These are phyloP conservation scores for Gavialis gangeticus DNA, from an alignment of 2,113 vertebrate genomes.

Conservation along the genomic window DNA sequence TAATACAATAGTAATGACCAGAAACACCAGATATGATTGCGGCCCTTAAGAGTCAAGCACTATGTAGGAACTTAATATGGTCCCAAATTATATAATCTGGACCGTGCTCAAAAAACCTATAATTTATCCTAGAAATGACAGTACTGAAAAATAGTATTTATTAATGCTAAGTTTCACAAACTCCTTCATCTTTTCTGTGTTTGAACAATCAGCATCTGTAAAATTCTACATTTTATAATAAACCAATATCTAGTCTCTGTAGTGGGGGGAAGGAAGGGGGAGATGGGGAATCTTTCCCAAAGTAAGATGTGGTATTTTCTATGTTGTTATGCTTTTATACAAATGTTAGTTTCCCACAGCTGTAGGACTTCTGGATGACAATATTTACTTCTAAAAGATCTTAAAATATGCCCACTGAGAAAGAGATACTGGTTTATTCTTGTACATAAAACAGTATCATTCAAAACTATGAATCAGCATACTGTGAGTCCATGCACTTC, in stretches of 20 bases:
- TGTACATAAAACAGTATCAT: slow-evolving; percentile 38
- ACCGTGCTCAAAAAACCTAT: neutral
- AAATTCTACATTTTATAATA: neutral
- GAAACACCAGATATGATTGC: neutral
- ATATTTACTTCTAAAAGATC: neutral
- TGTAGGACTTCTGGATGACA: neutral
- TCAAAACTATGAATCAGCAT: slow-evolving; percentile 13
- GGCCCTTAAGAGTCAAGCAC: neutral
- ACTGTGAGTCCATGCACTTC: slow-evolving; percentile 28
- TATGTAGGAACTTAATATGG: neutral
- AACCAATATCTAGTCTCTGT: neutral
- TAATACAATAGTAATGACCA: neutral
- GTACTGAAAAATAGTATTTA: neutral
- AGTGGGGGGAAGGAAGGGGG: neutral
- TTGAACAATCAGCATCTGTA: neutral
- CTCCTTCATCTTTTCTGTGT: neutral
- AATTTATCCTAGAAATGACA: neutral
- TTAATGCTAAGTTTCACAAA: neutral
- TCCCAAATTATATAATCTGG: neutral
- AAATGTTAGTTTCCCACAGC: neutral
- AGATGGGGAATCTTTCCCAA: no score
- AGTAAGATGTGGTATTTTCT: no score
- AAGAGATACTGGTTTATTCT: neutral
- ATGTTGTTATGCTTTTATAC: neutral
- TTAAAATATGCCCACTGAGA: no score